Evolutionary conservation across 1,140 invertebrate genomes (phyloP), one percentile per base, ranked within the genome.

Genomic region (Drosophila sechellia): DNA sequence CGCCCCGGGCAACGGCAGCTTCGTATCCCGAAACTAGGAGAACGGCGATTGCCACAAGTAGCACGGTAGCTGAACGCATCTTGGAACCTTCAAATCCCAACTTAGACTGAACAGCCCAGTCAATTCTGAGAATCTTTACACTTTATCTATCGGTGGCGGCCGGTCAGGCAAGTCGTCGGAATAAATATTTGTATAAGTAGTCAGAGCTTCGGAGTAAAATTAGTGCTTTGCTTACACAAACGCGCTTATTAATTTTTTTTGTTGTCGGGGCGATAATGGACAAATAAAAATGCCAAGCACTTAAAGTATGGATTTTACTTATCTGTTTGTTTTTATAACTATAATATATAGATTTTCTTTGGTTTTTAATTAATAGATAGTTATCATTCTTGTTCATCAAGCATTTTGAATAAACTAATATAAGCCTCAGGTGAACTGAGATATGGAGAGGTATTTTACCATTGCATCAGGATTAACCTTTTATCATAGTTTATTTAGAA

Each of bases 41-140:
- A 2, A 40, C 20, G 11, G 40, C 59, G n/a, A 57, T 11, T 1
- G 56, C 11, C 15, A 53, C 46, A 13, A 40, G 22, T 5, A 75
- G 3, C 5, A 49, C 58, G 0, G 11, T 25, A 10, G 31, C 25
- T n/a, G 46, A 8, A 64, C 42, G 46, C 72, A 75, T 75, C 35
- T 48, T 75, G 1, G 17, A 35, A n/a, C n/a, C 20, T 42, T 31
- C 8, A 11, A 72, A 40, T 39, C 8, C 35, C 6, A 69, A 12
- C 12, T 31, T 22, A 3, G 13, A 70, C 66, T 70, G 34, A 55
- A 2, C 37, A 8, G 4, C 22, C 12, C 10, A 22, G 1, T 11
- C 4, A 22, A 6, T 11, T 40, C 58, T 35, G 22, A n/a, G 22
- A n/a, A 6, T n/a, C 8, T 13, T 8, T n/a, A 27, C n/a, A 6